Base-by-base conservation (phyloP, 2,113 vertebrate species). In the Stegastes partitus region DNA sequence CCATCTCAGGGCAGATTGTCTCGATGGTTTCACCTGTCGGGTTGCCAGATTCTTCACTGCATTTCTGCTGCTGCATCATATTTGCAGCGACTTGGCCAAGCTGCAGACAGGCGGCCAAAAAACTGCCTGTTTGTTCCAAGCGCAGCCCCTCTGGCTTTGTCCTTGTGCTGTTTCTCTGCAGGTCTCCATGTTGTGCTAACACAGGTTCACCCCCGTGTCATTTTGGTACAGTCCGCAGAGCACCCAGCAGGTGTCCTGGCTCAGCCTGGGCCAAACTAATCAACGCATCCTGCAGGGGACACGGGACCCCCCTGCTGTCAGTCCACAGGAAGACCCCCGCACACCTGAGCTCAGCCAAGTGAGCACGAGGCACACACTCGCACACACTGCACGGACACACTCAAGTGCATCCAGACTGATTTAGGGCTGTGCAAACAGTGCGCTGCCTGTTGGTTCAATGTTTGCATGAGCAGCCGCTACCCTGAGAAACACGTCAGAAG, bases 271-370 rank as follows among this genome's bases (percentile, higher is more conserved):
- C 89, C 87, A 92, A 93, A 90, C 87, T 90, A 93, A 94, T 94
- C 93, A 93, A 93, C 90, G 71, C 92, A 86, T 93, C 82, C 88
- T 83, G 84, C 87, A 62, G 91, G 92, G 75, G 71, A 89, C 63
- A 84, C 16, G 31, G 56, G 59, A 70, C 59, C 83, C 84, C 64
- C 79, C 75, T 16, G 39, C 79, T 82, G 87, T 58, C 37, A 77
- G 70, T 70, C 79, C 76, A 65, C 80, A 79, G 85, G 81, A 79
- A 63, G 62, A 83, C 70, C 53, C 31, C 34, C 21, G 44, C 74
- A 81, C 80, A 87, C 80, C 84, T 72, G 39, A 86, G 81, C 70
- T 28, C 44, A 44, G 83, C 88, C 84, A 85, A 82, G 83, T 74
- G 62, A 61, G 73, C 75, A 63, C 5, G 34, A 25, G 42, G 59